Conservation (phyloP, 2,113 vertebrate species). For the Aplodontia rufa region DNA sequence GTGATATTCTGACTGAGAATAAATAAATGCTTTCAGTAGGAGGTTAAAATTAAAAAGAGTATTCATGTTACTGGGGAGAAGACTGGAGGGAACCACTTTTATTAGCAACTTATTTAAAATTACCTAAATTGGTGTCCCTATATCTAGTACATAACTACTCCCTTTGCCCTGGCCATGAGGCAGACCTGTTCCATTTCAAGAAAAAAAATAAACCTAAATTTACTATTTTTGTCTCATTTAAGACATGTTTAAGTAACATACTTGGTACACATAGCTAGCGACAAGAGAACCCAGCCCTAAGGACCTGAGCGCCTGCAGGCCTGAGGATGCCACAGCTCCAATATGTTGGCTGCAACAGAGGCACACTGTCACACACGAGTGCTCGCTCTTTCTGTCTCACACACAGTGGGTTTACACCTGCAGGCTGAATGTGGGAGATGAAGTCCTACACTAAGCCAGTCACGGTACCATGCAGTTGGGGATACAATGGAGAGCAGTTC, state of each 20-base stretch:
- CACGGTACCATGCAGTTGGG: no score
- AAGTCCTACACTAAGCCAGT: not conserved
- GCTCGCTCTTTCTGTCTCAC: no score
- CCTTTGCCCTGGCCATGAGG: conserved; percentile 20
- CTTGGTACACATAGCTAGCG: not conserved
- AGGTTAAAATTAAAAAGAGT: conserved; percentile 15
- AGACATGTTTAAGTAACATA: not conserved
- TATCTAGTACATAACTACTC: conserved; percentile 54
- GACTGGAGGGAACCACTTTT: conserved; percentile 14
- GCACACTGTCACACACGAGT: not conserved
- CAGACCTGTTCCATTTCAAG: not conserved
- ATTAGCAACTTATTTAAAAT: conserved; percentile 22
- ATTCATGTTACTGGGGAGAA: conserved; percentile 40
- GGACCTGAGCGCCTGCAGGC: not conserved
- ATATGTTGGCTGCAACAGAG: not conserved
- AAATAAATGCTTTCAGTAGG: conserved; percentile 19
- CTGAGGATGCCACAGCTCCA: not conserved
- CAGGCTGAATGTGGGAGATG: not conserved
- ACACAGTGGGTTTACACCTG: rapidly evolving
- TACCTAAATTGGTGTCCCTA: conserved; percentile 11
- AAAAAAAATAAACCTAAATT: conserved; percentile 23
- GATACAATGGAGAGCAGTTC: not conserved
- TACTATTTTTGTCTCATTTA: not conserved
- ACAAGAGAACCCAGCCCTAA: not conserved
- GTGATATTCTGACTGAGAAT: not conserved